Percentiles rank a stretch among this genome's conserved stretches.
Conservation (phyloP, 2,113 vertebrate species). For the Nycticryphes semicollaris region DNA sequence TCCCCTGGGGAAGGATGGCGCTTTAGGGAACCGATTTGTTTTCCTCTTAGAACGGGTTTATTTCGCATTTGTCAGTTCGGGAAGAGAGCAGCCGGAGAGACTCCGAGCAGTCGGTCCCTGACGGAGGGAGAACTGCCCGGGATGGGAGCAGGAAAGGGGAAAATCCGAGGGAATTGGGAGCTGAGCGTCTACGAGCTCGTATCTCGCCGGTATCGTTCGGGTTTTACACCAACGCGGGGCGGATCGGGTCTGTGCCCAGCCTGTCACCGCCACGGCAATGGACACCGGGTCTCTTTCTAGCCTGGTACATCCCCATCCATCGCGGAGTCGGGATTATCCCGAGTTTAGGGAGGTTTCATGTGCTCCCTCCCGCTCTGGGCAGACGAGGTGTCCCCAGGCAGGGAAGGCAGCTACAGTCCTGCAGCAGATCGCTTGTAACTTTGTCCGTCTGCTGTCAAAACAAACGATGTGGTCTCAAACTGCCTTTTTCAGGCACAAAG, state of each 20-base stretch:
- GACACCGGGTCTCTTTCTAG: no score
- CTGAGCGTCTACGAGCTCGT: background rate
- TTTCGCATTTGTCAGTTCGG: background rate
- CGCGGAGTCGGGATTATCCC: no score
- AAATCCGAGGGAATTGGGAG: background rate
- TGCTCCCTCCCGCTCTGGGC: background rate
- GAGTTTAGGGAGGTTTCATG: background rate
- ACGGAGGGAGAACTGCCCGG: background rate
- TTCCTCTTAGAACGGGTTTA: background rate
- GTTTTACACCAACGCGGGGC: rapidly evolving
- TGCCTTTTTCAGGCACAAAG: background rate
- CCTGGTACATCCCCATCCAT: background rate
- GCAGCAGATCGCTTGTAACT: background rate
- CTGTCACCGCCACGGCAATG: rapidly evolving
- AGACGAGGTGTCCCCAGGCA: background rate
- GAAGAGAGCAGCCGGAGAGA: background rate
- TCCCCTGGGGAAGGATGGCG: background rate
- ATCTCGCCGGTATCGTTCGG: background rate
- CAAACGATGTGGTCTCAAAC: background rate
- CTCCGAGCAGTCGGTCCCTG: background rate
- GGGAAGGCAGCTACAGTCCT: background rate
- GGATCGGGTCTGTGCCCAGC: background rate
- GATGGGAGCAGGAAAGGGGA: no score
- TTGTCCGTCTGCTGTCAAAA: background rate
- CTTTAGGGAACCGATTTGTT: background rate